Evolutionary conservation across 2,797 vertebrate genomes (phyloP).

Genomic region (Prionace glauca): DNA sequence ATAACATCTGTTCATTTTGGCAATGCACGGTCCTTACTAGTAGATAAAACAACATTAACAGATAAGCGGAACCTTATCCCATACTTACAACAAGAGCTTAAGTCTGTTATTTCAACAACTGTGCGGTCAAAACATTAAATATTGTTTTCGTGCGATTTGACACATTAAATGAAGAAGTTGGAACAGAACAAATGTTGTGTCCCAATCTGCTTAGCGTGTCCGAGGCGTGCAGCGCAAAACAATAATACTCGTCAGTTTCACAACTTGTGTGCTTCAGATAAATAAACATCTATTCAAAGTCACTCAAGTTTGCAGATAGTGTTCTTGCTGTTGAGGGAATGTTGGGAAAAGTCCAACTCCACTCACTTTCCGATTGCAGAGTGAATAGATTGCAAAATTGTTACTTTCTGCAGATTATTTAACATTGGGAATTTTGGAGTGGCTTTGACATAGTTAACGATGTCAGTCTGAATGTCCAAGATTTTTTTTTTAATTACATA

Average conservation of each 20-base stretch:
- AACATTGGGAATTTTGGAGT: not conserved
- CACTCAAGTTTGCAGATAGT: not conserved
- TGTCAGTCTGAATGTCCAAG: not conserved
- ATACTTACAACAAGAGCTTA: not conserved
- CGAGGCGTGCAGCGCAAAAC: not conserved
- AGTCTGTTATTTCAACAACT: not conserved
- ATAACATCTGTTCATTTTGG: slow-evolving; percentile 7
- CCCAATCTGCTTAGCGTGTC: too few species aligned
- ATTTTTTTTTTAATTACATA: not conserved
- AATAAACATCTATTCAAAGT: not conserved
- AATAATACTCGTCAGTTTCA: not conserved
- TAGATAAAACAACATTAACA: not conserved
- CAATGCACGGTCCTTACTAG: not conserved
- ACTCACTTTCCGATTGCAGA: not conserved
- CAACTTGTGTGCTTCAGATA: not conserved
- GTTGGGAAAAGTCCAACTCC: not conserved
- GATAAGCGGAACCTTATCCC: not conserved
- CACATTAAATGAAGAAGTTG: not conserved
- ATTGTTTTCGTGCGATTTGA: not conserved
- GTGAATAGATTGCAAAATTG: not conserved
- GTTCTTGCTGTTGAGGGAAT: not conserved
- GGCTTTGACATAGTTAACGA: not conserved
- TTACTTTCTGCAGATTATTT: not conserved
- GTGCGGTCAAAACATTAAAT: not conserved
- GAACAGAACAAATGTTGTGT: too few species aligned